Percentiles rank a stretch among this genome's conserved stretches.
Conservation (phyloP, 2,888 invertebrate genomes). For the Patella caerulea region DNA sequence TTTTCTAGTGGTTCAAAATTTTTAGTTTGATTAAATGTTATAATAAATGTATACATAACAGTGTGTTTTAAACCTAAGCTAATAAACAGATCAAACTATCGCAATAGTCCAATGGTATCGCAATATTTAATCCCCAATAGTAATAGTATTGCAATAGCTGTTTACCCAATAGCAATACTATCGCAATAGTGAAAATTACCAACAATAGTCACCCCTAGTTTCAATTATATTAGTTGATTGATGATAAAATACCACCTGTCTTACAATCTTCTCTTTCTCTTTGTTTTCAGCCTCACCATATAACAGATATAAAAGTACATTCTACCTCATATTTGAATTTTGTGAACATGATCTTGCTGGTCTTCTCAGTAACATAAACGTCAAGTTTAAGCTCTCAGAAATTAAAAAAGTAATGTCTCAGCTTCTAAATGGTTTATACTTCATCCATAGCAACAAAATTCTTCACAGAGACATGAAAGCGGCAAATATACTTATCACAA, state of each 20-base stretch:
- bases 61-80: too few species aligned
- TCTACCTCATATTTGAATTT: slow-evolving; percentile 97
- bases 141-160: too few species aligned
- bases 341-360: slow-evolving; percentile 99
- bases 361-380: slow-evolving; percentile 91
- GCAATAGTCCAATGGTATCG: too few species aligned
- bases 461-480: slow-evolving; percentile 88
- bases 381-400: slow-evolving; percentile 96
- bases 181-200: too few species aligned
- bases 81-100: too few species aligned
- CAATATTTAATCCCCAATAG: too few species aligned
- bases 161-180: too few species aligned
- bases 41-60: too few species aligned
- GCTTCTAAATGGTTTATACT: slow-evolving; percentile 89
- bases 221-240: background rate
- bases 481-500: slow-evolving; percentile 97
- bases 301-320: slow-evolving; percentile 87
- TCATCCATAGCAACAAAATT: slow-evolving; percentile 90
- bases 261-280: slow-evolving; percentile 13
- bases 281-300: slow-evolving; percentile 74
- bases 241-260: background rate
- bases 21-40: too few species aligned
- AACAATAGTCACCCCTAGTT: too few species aligned
- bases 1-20: too few species aligned
- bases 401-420: slow-evolving; percentile 86